These are phyloP conservation scores for Tinamus major DNA, from an alignment of 2,797 vertebrate species.

Conservation along the genomic window DNA sequence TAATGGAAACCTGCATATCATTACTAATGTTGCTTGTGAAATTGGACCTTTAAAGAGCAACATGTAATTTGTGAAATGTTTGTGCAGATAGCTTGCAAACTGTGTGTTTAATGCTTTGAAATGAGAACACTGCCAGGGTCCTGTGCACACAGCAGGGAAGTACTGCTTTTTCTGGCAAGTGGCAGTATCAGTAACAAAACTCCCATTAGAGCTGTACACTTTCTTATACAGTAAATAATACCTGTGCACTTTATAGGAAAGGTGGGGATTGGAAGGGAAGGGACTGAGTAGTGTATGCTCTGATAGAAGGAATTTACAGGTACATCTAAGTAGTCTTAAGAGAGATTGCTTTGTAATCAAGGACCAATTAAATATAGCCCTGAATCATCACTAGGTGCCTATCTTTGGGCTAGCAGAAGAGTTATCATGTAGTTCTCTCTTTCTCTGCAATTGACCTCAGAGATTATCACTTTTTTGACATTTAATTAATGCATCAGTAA, in stretches of 20 bases:
- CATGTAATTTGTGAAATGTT: neutral
- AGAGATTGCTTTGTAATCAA: neutral
- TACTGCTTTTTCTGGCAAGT: conserved; percentile 21
- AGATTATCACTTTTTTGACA: neutral
- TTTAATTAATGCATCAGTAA: conserved; percentile 4
- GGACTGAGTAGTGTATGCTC: neutral
- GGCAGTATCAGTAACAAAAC: neutral
- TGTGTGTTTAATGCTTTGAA: conserved; percentile 21
- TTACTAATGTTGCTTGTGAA: neutral
- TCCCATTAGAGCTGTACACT: neutral
- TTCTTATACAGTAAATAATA: neutral
- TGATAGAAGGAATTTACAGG: neutral
- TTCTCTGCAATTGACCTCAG: neutral
- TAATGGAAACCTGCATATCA: neutral
- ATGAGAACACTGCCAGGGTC: conserved; percentile 33
- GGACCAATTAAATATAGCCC: conserved; percentile 15
- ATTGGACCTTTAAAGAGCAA: neutral
- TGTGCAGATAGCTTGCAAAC: neutral
- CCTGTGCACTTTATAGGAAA: neutral
- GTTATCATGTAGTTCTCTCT: neutral
- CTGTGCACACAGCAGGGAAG: conserved; percentile 8
- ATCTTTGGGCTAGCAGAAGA: neutral
- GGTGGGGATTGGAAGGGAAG: neutral
- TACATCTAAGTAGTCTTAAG: neutral
- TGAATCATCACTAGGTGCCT: neutral